Percentiles rank a stretch among this genome's conserved stretches.
Conservation (phyloP, 2,797 vertebrate species). For the Cyprinodon diabolis region DNA sequence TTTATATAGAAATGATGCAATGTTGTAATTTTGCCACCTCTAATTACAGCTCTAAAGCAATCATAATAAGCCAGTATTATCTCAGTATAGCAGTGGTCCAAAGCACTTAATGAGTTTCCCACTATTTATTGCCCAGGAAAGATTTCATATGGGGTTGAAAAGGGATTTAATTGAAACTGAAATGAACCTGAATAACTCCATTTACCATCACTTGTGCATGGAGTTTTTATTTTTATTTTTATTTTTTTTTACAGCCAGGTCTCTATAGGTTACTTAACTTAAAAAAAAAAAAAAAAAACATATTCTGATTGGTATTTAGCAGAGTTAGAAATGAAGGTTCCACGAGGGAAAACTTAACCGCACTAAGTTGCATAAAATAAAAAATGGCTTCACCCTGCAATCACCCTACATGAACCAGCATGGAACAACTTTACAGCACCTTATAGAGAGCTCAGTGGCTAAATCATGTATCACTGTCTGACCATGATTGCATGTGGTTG, state of each 20-base stretch:
- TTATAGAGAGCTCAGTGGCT: slow-evolving; percentile 33
- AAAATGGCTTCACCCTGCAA: slow-evolving; percentile 7
- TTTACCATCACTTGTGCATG: neutral
- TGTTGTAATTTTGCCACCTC: neutral
- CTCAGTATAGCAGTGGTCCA: neutral
- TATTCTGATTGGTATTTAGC: neutral
- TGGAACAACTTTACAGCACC: slow-evolving; percentile 22
- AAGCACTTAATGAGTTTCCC: neutral
- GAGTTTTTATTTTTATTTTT: neutral
- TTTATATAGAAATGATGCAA: neutral
- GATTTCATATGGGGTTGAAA: slow-evolving; percentile 7
- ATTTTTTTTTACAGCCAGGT: neutral
- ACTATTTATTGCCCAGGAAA: neutral
- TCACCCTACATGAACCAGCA: slow-evolving; percentile 18
- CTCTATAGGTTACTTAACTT: neutral
- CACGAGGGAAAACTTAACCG: neutral
- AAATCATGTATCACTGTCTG: slow-evolving; percentile 36
- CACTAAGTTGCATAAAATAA: neutral
- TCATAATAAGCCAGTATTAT: too few species aligned
- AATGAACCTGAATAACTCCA: neutral
- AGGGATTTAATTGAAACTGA: neutral
- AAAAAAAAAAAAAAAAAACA: neutral
- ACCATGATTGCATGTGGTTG: slow-evolving; percentile 65
- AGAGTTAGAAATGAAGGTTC: neutral
- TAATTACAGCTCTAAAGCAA: neutral